phyloP scores from a whole-genome alignment of 2,797 vertebrate genomes.

The Halcyon badia region DNA sequence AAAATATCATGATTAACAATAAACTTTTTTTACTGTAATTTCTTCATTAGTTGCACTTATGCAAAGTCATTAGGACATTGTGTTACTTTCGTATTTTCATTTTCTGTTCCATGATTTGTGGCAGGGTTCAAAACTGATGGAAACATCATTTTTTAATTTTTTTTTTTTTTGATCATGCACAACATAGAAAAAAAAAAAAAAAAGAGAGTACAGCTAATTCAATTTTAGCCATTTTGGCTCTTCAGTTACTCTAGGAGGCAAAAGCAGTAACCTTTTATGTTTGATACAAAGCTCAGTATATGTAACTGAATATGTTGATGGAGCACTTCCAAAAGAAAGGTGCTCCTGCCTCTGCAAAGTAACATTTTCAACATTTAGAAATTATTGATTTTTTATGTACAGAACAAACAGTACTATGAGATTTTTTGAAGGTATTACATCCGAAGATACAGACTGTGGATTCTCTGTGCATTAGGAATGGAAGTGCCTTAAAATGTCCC shows the following conservation, averaged over 20 bases:
- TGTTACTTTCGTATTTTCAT: background rate
- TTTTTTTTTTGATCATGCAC: background rate
- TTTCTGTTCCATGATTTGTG: background rate
- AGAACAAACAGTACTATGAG: background rate
- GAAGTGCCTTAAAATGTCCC: background rate
- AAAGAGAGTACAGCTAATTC: background rate
- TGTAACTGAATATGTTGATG: background rate
- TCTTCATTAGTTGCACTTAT: background rate
- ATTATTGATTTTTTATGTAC: background rate
- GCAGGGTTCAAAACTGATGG: background rate
- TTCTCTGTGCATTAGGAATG: background rate
- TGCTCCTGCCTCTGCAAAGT: background rate
- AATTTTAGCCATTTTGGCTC: background rate
- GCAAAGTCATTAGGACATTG: background rate
- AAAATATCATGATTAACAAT: accelerated
- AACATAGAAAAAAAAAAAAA: accelerated
- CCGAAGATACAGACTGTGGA: background rate
- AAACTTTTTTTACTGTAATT: background rate
- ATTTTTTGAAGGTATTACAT: background rate
- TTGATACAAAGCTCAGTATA: background rate
- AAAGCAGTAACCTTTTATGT: background rate
- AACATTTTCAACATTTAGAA: background rate
- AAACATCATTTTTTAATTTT: background rate
- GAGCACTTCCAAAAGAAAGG: background rate
- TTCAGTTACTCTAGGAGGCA: background rate